Evolutionary conservation across 1,140 invertebrate genomes (phyloP).

Genomic region (Heliothis subflexa): DNA sequence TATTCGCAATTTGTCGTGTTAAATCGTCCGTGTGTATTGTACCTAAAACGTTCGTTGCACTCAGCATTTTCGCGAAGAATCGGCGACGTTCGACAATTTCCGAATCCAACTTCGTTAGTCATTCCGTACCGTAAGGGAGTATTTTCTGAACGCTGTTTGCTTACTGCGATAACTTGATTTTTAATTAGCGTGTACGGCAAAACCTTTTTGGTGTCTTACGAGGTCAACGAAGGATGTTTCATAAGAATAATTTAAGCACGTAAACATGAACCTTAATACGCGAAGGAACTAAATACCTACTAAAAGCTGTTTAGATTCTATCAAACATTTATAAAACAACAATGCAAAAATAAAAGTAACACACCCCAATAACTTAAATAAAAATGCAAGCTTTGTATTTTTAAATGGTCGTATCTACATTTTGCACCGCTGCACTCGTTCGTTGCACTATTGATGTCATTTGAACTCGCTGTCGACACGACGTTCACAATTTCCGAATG

Average conservation of each 20-base stretch:
- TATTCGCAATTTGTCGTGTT: conserved; percentile 37
- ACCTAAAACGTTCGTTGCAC: conserved; percentile 55
- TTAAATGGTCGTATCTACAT: conserved; percentile 25
- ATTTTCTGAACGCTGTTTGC: conserved; percentile 23
- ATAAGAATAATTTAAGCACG: background rate
- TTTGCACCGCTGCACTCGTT: conserved; percentile 6
- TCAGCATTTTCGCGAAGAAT: conserved; percentile 31
- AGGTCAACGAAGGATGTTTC: background rate
- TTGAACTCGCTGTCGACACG: conserved; percentile 34
- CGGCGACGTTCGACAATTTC: conserved; percentile 46
- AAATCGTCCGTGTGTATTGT: conserved; percentile 44
- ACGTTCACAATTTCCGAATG: conserved; percentile 45
- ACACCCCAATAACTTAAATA: background rate
- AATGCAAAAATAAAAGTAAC: conserved; percentile 13
- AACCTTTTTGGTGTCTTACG: background rate
- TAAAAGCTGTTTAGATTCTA: background rate
- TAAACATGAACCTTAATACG: too few relatives aligned
- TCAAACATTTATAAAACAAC: background rate
- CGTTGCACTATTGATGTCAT: conserved; percentile 34
- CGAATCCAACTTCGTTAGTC: conserved; percentile 37
- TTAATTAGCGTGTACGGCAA: conserved; percentile 6
- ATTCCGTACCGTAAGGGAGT: conserved; percentile 30
- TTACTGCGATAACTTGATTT: conserved; percentile 40
- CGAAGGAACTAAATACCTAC: too few relatives aligned
- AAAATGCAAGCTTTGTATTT: conserved; percentile 13